Percentiles rank a stretch among this genome's conserved stretches.
phyloP scores from a whole-genome alignment of 2,797 vertebrate species.

The Pagetopsis macropterus region DNA sequence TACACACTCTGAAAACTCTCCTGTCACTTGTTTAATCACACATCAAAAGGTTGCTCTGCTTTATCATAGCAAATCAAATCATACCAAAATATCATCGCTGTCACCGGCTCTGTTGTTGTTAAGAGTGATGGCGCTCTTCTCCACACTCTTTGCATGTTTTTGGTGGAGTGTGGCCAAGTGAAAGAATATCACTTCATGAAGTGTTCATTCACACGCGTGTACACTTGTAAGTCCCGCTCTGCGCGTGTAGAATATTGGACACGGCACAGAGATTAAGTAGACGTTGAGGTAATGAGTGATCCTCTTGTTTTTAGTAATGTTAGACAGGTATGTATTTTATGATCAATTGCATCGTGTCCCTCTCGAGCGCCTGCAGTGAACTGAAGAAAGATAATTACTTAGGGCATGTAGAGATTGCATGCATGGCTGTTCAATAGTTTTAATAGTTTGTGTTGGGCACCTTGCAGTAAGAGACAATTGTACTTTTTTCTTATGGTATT shows the following conservation, averaged over 20 bases:
- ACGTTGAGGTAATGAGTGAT: neutral
- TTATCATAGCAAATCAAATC: conserved; percentile 51
- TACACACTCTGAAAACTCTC: conserved; percentile 29
- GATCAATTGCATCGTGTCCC: neutral
- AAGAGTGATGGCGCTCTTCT: conserved; percentile 15
- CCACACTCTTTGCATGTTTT: conserved; percentile 50
- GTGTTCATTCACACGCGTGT: conserved; percentile 23
- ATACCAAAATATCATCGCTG: conserved; percentile 56
- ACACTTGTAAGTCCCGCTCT: conserved; percentile 23
- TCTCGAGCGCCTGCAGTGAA: neutral
- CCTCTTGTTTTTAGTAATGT: neutral
- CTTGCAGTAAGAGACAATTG: no score
- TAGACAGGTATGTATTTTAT: neutral
- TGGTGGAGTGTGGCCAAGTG: conserved; percentile 43
- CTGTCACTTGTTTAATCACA: conserved; percentile 39
- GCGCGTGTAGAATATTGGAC: neutral
- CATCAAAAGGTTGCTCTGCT: conserved; percentile 36
- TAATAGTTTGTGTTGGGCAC: no score
- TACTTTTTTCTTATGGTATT: no score
- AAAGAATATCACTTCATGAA: conserved; percentile 28
- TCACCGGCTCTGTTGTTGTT: conserved; percentile 38
- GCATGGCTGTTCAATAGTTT: no score
- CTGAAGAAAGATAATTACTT: neutral
- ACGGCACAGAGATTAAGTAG: neutral
- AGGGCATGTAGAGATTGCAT: no score